Base-by-base conservation (phyloP, 2,888 invertebrate species). In the Scaptomyza caliginosa region DNA sequence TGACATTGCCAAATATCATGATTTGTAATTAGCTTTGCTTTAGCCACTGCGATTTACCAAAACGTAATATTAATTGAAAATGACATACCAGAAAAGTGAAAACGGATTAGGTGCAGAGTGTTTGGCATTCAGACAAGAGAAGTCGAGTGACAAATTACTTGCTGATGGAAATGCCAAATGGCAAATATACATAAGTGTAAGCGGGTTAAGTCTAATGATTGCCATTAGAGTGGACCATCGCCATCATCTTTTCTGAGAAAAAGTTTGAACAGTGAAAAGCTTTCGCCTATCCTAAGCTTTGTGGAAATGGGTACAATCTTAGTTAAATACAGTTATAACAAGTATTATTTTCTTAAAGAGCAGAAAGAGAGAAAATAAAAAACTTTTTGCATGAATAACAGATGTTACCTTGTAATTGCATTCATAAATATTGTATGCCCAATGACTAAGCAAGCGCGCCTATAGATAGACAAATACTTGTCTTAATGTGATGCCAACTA, bases 11-110 rank as follows among this genome's bases (percentile, higher is more conserved):
- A 58, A 58, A 49, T 63, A 48, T 58, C 69, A 64, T 64, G 43
- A 43, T 69, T 74, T 74, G n/a, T 32, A 55, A 68, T 72, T 64
- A 68, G n/a, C n/a, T n/a, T n/a, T n/a, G n/a, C n/a, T n/a, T n/a
- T n/a, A n/a, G n/a, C n/a, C n/a, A n/a, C n/a, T n/a, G 50, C 28
- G 58, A 71, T 68, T 62, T 30, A 11, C 7, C 34, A 13, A 46
- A 19, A 19, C 13, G 30, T n/a, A 39, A 60, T 34, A 32, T 43
- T 72, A 55, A 72, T 68, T 74, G 63, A 51, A 63, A 39, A 32
- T 55, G 66, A 24, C 56, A 28, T 2, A 0, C 4, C 43, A 36
- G n/a, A 40, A 21, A 40, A 13, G 5, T 10, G 13, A 7, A 42
- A 42, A 42, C 16, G 24, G 42, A 16, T 11, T 23, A 4, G n/a